These are phyloP conservation scores for Hipparchia semele DNA, from an alignment of 2,888 invertebrate species.

Conservation along the genomic window DNA sequence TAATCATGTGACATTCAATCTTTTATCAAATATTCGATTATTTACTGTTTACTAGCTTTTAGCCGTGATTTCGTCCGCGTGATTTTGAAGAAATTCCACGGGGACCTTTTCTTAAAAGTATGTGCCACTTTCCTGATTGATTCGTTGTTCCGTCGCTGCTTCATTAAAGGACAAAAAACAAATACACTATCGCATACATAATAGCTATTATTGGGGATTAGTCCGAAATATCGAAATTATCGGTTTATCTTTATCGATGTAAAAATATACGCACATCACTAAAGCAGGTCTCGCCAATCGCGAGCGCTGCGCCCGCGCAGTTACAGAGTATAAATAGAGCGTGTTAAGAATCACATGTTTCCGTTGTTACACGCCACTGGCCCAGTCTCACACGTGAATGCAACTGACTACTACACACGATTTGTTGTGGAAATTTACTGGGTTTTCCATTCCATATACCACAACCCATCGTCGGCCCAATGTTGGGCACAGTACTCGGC, in stretches of 20 bases:
- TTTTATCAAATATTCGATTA: too few species aligned
- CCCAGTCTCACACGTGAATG: constrained; percentile 33
- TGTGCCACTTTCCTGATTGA: too few species aligned
- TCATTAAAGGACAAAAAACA: too few species aligned
- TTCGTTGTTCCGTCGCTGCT: too few species aligned
- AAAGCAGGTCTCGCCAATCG: constrained; percentile 54
- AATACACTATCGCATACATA: too few species aligned
- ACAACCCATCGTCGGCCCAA: too few species aligned
- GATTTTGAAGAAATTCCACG: too few species aligned
- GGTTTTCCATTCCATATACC: neutral
- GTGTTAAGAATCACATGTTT: constrained; percentile 60
- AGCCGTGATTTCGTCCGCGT: too few species aligned
- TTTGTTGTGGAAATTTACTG: constrained; percentile 1
- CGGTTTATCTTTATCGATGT: constrained; percentile 17
- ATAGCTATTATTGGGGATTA: neutral
- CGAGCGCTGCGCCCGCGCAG: constrained; percentile 59
- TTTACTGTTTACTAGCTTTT: too few species aligned
- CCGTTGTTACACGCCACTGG: constrained; percentile 44
- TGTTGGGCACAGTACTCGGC: too few species aligned
- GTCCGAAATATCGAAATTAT: neutral
- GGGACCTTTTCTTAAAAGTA: too few species aligned
- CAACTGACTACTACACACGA: constrained; percentile 17
- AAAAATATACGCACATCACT: constrained; percentile 33
- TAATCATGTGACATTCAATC: too few species aligned
- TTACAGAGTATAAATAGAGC: constrained; percentile 64